These are phyloP conservation scores for Sialia sialis DNA, from an alignment of 2,113 vertebrate genomes.

Conservation along the genomic window DNA sequence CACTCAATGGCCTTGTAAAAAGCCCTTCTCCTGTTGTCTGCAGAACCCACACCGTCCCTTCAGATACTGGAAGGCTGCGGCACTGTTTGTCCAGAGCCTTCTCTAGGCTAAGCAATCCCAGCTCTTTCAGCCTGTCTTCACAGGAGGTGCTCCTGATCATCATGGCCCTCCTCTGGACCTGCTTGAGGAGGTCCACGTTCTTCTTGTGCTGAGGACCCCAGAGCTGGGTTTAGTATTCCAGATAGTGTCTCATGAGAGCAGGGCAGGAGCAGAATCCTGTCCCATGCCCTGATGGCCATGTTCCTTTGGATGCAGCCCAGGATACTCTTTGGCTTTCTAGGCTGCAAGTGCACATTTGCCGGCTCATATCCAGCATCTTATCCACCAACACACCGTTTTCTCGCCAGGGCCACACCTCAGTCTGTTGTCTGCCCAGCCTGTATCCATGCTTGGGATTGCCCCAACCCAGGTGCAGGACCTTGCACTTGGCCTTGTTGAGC, in stretches of 20 bases:
- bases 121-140: not conserved
- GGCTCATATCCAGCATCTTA: not conserved
- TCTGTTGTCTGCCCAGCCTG: not conserved
- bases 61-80: not conserved
- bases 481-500: not conserved
- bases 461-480: not conserved
- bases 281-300: accelerated
- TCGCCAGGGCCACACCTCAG: not conserved
- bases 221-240: not conserved
- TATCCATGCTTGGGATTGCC: not conserved
- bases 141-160: not conserved
- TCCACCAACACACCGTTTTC: not conserved
- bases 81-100: not conserved
- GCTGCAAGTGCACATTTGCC: not conserved
- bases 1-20: not conserved
- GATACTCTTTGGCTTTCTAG: not conserved
- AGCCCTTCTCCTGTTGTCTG: not conserved
- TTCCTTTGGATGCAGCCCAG: not conserved
- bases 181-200: not conserved
- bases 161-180: not conserved
- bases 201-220: not conserved
- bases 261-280: not conserved
- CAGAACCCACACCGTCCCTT: not conserved
- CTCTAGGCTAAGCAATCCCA: not conserved
- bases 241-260: not conserved